phyloP scores from a whole-genome alignment of 2,797 vertebrate species.

The Scleropages formosus region DNA sequence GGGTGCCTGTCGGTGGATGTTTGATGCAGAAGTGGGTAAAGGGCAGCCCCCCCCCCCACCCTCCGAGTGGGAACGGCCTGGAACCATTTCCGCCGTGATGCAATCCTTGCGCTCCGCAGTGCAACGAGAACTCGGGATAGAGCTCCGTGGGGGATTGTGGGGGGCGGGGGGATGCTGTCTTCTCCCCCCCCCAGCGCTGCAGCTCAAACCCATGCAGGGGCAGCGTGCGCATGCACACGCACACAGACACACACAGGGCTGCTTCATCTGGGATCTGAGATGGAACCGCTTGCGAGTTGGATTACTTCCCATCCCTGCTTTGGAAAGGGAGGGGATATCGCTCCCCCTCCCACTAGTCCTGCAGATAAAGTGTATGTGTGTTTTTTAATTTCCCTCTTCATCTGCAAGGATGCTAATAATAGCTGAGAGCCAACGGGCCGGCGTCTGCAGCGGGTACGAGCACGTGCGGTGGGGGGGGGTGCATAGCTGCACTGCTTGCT shows the following conservation, averaged over 20 bases:
- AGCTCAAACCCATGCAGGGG: slow-evolving; percentile 8
- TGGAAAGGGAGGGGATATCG: not conserved
- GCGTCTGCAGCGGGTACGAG: not conserved
- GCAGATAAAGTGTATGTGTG: not conserved
- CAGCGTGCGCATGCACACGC: not conserved
- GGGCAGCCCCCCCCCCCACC: no score
- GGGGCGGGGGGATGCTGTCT: slow-evolving; percentile 10
- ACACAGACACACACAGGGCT: not conserved
- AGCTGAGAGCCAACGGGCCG: not conserved
- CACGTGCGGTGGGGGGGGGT: not conserved
- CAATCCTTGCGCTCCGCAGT: slow-evolving; percentile 28
- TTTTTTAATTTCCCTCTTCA: not conserved
- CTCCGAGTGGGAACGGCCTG: not conserved
- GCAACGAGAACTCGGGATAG: slow-evolving; percentile 17
- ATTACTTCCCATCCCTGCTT: slow-evolving; percentile 7
- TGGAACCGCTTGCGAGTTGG: not conserved
- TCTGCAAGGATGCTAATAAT: slow-evolving; percentile 4
- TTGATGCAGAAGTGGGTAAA: not conserved
- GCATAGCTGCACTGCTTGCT: not conserved
- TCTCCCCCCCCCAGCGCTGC: not conserved
- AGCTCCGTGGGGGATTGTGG: slow-evolving; percentile 28
- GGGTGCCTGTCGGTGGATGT: no score
- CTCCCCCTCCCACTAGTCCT: no score
- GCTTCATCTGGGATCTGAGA: not conserved
- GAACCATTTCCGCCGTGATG: slow-evolving; percentile 45